These are phyloP conservation scores for Macquaria ambigua DNA, from an alignment of 2,113 vertebrate species.

Conservation along the genomic window DNA sequence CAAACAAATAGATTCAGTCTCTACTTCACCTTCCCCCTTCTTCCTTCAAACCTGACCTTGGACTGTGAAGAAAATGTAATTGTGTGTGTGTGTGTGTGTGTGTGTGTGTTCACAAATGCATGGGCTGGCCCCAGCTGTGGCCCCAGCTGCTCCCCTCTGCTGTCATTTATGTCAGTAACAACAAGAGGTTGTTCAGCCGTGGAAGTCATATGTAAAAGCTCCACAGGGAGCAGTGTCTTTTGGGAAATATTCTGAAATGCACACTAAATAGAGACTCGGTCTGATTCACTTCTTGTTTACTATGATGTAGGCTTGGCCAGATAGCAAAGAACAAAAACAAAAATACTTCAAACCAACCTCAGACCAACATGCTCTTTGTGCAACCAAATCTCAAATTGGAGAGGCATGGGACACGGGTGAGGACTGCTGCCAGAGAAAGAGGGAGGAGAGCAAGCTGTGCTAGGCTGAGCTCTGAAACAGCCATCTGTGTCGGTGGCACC, in stretches of 20 bases:
- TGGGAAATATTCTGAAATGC: slow-evolving; percentile 25
- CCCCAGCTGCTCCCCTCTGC: slow-evolving; percentile 58
- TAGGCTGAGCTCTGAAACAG: slow-evolving; percentile 50
- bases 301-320: background rate
- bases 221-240: slow-evolving; percentile 31
- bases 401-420: background rate
- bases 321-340: slow-evolving; percentile 5
- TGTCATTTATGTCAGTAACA: slow-evolving; percentile 34
- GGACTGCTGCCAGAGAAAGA: slow-evolving; percentile 30
- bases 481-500: slow-evolving; percentile 71
- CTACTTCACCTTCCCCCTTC: background rate
- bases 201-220: slow-evolving; percentile 21
- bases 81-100: slow-evolving; percentile 4
- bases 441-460: slow-evolving; percentile 50
- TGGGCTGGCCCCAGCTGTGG: slow-evolving; percentile 29
- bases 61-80: slow-evolving; percentile 27
- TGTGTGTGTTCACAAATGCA: background rate
- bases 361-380: slow-evolving; percentile 22
- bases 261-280: background rate
- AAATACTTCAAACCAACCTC: slow-evolving; percentile 4
- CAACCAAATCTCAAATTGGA: slow-evolving; percentile 22
- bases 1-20: background rate
- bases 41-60: slow-evolving; percentile 25
- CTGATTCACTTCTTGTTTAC: slow-evolving; percentile 20
- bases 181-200: slow-evolving; percentile 45